phyloP scores from a whole-genome alignment of 2,797 vertebrate species.

The Delichon dasypus region DNA sequence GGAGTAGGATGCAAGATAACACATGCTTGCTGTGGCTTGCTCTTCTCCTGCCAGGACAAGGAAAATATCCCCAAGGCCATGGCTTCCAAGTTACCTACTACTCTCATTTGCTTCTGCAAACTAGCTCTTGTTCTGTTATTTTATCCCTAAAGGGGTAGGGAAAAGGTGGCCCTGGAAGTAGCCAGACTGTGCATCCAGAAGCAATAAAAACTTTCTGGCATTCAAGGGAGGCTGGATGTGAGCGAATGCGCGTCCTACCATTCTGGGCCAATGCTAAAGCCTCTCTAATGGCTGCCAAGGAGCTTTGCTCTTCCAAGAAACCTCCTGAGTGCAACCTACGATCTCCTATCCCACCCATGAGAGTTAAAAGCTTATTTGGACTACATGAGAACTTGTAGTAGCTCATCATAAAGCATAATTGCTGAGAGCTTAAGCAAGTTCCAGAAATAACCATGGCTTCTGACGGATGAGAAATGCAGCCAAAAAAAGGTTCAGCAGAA shows the following conservation, averaged over 20 bases:
- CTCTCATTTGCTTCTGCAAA: neutral
- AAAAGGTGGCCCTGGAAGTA: neutral
- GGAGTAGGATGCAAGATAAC: neutral
- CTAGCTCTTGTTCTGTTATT: neutral
- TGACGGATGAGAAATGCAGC: rapidly evolving
- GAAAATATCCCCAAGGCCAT: neutral
- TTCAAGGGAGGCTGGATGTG: neutral
- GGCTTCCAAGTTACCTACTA: neutral
- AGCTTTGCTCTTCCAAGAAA: neutral
- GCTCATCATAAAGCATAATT: neutral
- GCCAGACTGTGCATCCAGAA: neutral
- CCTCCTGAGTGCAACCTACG: neutral
- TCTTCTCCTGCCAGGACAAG: neutral
- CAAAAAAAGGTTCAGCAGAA: neutral
- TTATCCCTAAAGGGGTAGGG: neutral
- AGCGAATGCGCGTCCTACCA: neutral
- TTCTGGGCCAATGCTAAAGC: neutral
- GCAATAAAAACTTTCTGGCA: neutral
- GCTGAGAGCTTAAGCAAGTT: neutral
- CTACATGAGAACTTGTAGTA: neutral
- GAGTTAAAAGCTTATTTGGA: neutral
- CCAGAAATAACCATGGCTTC: neutral
- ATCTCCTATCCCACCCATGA: neutral
- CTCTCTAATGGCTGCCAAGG: neutral
- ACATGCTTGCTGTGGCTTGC: neutral